Conservation (phyloP, 2,113 vertebrate species). For the Prunella himalayana region DNA sequence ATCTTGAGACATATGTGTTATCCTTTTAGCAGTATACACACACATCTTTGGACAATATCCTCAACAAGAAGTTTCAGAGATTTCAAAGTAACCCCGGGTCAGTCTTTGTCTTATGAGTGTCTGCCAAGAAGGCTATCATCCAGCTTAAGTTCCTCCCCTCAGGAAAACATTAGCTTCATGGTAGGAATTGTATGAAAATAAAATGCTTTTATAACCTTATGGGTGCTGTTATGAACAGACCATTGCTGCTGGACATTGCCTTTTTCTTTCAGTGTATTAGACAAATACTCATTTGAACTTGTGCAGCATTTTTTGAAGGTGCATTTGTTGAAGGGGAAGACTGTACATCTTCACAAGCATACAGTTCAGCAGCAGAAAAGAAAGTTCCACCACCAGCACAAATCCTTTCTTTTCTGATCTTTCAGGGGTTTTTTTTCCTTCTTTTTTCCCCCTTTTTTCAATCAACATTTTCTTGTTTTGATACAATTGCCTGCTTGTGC, state of each 20-base stretch:
- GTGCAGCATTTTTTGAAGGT: neutral
- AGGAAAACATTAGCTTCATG: neutral
- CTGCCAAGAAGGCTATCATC: neutral
- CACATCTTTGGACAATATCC: neutral
- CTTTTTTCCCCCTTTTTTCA: accelerated
- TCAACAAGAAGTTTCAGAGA: neutral
- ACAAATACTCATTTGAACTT: neutral
- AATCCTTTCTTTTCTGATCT: neutral
- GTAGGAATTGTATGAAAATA: neutral
- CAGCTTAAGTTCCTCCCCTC: neutral
- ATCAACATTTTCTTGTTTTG: neutral
- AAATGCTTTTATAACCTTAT: neutral
- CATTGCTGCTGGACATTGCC: neutral
- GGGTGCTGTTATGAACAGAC: neutral
- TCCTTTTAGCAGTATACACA: neutral
- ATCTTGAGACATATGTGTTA: neutral
- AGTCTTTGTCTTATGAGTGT: neutral
- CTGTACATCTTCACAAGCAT: neutral
- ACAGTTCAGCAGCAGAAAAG: neutral
- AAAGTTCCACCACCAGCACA: neutral
- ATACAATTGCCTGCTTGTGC: neutral
- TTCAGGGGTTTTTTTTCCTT: neutral
- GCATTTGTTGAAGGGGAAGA: neutral
- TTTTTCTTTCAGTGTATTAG: neutral
- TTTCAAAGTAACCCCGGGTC: neutral